Conservation (phyloP, 2,888 invertebrate genomes). For the Terebella lapidaria region DNA sequence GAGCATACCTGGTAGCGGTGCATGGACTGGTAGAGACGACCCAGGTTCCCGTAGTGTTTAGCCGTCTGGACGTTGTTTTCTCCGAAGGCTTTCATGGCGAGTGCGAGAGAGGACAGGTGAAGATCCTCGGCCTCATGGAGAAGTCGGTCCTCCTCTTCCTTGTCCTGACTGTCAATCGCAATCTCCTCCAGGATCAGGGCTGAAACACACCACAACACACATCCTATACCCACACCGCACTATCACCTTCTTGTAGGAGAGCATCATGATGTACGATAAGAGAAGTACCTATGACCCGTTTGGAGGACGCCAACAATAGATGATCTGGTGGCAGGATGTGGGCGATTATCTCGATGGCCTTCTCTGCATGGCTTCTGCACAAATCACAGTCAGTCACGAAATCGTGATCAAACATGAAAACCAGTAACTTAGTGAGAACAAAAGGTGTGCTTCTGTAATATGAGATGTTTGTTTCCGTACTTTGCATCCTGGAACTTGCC, state of each 20-base stretch:
- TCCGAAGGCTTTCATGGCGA: conserved; percentile 79
- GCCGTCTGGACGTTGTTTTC: conserved; percentile 92
- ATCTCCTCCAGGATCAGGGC: conserved; percentile 90
- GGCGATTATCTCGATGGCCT: conserved; percentile 76
- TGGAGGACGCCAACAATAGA: conserved; percentile 79
- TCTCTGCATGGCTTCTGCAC: conserved; percentile 71
- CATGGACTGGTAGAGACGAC: conserved; percentile 91
- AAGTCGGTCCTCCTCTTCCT: conserved; percentile 58
- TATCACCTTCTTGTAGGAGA: background rate
- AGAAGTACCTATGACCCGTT: conserved; percentile 68
- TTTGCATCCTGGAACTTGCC: conserved; percentile 77
- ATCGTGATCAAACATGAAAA: background rate
- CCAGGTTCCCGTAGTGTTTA: conserved; percentile 92
- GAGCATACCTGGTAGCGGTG: conserved; percentile 68
- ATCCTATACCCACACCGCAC: background rate
- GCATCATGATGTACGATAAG: background rate
- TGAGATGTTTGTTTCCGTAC: conserved; percentile 49
- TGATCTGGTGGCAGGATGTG: conserved; percentile 76
- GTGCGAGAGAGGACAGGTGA: conserved; percentile 74
- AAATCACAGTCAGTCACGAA: background rate
- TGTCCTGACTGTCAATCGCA: conserved; percentile 69
- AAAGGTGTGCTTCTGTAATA: background rate
- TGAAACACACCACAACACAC: too few relatives aligned
- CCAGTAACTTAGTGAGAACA: background rate
- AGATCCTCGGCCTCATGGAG: conserved; percentile 76